Conservation (phyloP, 2,888 invertebrate genomes). For the Lithosia quadra region DNA sequence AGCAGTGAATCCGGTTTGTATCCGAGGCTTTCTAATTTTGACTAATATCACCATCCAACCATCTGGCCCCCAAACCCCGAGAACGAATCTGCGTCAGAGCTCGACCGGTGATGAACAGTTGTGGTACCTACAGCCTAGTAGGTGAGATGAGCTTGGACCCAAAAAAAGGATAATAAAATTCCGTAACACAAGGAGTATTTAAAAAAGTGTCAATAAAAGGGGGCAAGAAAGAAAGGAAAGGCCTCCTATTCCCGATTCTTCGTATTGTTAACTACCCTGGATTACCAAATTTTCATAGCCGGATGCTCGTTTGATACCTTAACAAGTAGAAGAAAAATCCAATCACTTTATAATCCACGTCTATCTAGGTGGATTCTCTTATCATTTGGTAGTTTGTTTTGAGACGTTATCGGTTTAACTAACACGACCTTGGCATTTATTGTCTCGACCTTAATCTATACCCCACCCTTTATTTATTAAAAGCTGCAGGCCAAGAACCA, state of each 20-base stretch:
- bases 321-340: neutral
- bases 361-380: neutral
- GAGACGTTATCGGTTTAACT: constrained; percentile 46
- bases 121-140: too few relatives aligned
- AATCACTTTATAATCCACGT: constrained; percentile 1
- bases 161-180: too few relatives aligned
- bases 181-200: too few relatives aligned
- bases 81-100: too few relatives aligned
- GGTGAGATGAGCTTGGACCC: too few relatives aligned
- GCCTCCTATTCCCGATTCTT: neutral
- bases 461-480: constrained; percentile 43
- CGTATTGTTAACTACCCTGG: neutral
- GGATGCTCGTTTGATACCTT: too few relatives aligned
- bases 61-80: too few relatives aligned
- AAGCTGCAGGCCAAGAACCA: constrained; percentile 19
- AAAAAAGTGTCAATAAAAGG: too few relatives aligned
- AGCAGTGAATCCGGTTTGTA: neutral
- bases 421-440: constrained; percentile 44
- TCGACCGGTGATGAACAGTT: too few relatives aligned
- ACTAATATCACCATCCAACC: too few relatives aligned
- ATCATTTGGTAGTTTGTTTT: constrained; percentile 31
- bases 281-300: too few relatives aligned
- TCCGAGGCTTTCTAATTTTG: neutral
- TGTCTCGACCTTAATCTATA: constrained; percentile 35
- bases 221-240: too few relatives aligned